Conservation (phyloP, 2,797 vertebrate species). For the Varecia variegata region DNA sequence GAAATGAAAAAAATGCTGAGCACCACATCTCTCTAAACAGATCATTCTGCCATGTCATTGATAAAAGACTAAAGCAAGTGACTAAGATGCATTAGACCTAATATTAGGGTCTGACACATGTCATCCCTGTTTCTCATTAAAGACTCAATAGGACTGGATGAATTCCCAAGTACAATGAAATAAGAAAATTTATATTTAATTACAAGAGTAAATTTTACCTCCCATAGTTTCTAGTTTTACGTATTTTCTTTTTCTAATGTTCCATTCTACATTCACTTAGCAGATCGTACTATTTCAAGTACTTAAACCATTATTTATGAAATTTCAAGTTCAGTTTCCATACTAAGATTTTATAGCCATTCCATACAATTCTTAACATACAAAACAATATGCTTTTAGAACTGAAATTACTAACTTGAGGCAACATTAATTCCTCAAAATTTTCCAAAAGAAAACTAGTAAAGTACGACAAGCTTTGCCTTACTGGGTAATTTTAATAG, state of each 20-base stretch:
- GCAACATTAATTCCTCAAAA: background rate
- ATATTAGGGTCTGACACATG: background rate
- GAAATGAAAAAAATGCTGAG: background rate
- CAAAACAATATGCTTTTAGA: background rate
- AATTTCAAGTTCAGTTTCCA: background rate
- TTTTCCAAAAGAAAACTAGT: constrained; percentile 1
- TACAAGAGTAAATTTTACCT: background rate
- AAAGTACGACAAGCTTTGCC: background rate
- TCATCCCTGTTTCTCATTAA: background rate
- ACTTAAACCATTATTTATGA: background rate
- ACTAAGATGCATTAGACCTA: background rate
- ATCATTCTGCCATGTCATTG: background rate
- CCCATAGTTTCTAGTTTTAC: background rate
- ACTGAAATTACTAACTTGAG: constrained; percentile 16
- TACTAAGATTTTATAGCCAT: background rate
- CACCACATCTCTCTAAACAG: background rate
- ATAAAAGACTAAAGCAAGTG: background rate
- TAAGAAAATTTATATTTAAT: background rate
- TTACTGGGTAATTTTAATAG: background rate
- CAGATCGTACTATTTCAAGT: background rate
- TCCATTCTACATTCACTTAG: background rate
- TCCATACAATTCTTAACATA: background rate
- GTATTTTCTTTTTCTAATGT: background rate
- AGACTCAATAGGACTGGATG: background rate
- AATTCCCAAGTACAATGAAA: background rate